These are phyloP conservation scores for Microctonus aethiopoides DNA, from an alignment of 2,888 invertebrate species.

Conservation along the genomic window DNA sequence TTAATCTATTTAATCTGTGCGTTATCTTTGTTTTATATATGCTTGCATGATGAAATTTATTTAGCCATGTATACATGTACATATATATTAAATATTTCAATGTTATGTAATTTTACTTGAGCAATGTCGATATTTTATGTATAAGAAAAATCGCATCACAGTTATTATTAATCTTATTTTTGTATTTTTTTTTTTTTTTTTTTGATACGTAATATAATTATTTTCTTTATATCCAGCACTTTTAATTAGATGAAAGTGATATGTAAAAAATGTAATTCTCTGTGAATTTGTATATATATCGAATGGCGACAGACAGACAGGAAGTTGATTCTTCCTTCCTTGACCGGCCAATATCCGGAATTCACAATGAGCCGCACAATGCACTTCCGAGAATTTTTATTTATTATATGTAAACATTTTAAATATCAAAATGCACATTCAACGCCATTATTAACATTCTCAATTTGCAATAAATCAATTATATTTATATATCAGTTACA, in stretches of 20 bases:
- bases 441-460: not conserved
- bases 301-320: slow-evolving; percentile 41
- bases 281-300: too few relatives aligned
- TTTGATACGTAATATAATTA: too few relatives aligned
- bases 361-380: slow-evolving; percentile 55
- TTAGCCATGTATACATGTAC: too few relatives aligned
- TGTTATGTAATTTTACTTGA: not conserved
- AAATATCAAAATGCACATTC: not conserved
- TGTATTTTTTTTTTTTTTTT: too few relatives aligned
- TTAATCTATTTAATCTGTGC: not conserved
- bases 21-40: too few relatives aligned
- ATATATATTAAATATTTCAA: not conserved
- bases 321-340: slow-evolving; percentile 56
- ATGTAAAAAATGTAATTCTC: slow-evolving; percentile 20
- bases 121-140: not conserved
- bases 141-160: too few relatives aligned
- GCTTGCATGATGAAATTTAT: not conserved
- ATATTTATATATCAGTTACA: too few relatives aligned
- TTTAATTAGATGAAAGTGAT: slow-evolving; percentile 31
- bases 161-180: too few relatives aligned
- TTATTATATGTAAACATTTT: too few relatives aligned
- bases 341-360: slow-evolving; percentile 62
- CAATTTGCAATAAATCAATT: slow-evolving; percentile 9
- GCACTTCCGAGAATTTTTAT: slow-evolving; percentile 47
- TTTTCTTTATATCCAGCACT: too few relatives aligned